Evolutionary conservation across 2,113 vertebrate genomes (phyloP).

Genomic region (Catharus bicknelli): DNA sequence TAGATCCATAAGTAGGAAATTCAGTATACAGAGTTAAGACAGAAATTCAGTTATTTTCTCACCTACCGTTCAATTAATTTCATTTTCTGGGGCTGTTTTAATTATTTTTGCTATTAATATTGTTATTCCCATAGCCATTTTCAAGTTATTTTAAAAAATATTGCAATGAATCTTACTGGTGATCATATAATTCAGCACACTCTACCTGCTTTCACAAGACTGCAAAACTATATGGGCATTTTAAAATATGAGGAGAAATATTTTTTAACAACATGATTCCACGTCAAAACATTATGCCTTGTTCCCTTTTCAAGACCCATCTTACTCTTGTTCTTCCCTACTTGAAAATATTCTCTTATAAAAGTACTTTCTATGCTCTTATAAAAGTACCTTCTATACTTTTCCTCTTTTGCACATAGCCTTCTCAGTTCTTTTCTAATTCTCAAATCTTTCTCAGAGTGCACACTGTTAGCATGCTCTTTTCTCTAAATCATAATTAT

Average conservation of each 20-base stretch:
- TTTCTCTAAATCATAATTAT: neutral
- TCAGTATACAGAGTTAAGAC: neutral
- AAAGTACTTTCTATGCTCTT: neutral
- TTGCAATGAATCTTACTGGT: neutral
- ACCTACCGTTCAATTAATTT: neutral
- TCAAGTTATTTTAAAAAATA: constrained; percentile 29
- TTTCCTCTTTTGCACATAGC: neutral
- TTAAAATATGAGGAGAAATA: neutral
- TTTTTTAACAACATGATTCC: neutral
- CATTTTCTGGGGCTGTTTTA: neutral
- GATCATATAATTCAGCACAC: neutral
- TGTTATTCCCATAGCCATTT: neutral
- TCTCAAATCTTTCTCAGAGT: neutral
- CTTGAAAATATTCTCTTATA: neutral
- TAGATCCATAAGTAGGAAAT: neutral
- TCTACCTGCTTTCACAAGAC: neutral
- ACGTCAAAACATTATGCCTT: neutral
- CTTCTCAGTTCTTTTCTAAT: neutral
- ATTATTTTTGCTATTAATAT: neutral
- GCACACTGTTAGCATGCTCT: neutral
- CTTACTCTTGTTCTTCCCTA: neutral
- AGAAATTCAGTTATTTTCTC: neutral
- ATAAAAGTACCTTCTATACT: neutral
- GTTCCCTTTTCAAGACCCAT: neutral
- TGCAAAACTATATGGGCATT: neutral